Base-by-base conservation (phyloP, 2,797 vertebrate genomes). In the Sparus aurata region DNA sequence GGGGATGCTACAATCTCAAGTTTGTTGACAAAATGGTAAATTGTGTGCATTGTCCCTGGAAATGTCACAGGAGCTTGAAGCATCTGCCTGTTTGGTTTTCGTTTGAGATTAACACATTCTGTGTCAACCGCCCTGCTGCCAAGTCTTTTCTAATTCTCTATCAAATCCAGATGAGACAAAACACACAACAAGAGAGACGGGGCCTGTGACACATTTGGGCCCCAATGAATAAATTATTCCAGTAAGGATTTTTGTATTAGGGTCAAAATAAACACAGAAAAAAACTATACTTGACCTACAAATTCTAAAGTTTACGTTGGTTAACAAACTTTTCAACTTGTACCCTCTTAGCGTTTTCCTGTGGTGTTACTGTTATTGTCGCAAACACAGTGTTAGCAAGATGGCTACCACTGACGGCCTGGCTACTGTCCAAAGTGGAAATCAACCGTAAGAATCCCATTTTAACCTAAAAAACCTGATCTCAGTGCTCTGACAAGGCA, bases 1-100 rank as follows among this genome's bases (percentile, higher is more conserved):
- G 53, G 58, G 60, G 70, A 52, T n/a, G 85, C 72, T 86, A 85
- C 87, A 86, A 61, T 76, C 55, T 63, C 63, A 67, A 81, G 77
- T 89, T 82, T 88, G 85, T 91, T 90, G 87, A 91, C 89, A 91
- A 91, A 90, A 89, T 83, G 86, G 79, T 88, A 81, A 91, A 89
- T 88, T 88, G 90, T 86, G 89, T 88, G 85, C 85, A 90, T 83
- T 85, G 86, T 91, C 84, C 80, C 88, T 77, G 89, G 85, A 92
- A 89, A 92, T 92, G 87, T 91, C 90, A 89, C 72, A 3, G 80
- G 69, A 82, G 74, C 87, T 80, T 25, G 6, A 46, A 50, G 77
- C 72, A 38, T 63, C 82, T 77, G 83, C 63, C 76, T 64, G 80
- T 80, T 87, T 73, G 70, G 78, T 64, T 81, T 81, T 75, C 4